A percentile compares a stretch with the other conserved stretches of the same genome.
These are phyloP conservation scores for Cephonodes hylas DNA, from an alignment of 2,888 invertebrate species.

Conservation along the genomic window DNA sequence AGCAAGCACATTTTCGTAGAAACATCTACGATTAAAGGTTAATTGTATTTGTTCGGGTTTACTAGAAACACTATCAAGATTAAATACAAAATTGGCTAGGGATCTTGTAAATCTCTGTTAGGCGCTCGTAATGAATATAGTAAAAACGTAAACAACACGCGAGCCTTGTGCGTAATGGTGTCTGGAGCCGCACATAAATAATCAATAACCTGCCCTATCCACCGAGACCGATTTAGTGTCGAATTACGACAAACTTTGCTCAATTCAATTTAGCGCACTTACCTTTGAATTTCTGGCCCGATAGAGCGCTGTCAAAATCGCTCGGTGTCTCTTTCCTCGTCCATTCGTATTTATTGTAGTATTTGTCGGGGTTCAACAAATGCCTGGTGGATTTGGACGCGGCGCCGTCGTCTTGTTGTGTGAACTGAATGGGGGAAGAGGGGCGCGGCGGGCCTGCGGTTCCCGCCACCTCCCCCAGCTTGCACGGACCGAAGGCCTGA, in stretches of 20 bases:
- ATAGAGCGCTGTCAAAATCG: slow-evolving; percentile 64
- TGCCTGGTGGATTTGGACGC: slow-evolving; percentile 91
- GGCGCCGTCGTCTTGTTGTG: slow-evolving; percentile 88
- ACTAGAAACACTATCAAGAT: slow-evolving; percentile 26
- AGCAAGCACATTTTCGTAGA: not conserved
- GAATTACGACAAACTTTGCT: not conserved
- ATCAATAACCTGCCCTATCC: not conserved
- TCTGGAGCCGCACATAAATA: not conserved
- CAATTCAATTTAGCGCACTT: slow-evolving; percentile 23
- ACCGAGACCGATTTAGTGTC: not conserved
- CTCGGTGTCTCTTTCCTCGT: slow-evolving; percentile 77
- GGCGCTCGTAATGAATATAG: slow-evolving; percentile 19
- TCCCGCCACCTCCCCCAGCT: slow-evolving; percentile 85
- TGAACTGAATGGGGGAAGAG: slow-evolving; percentile 89
- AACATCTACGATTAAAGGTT: not conserved
- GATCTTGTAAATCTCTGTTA: slow-evolving; percentile 25
- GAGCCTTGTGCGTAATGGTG: not conserved
- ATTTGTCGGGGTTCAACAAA: slow-evolving; percentile 86
- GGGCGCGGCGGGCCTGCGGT: slow-evolving; percentile 88
- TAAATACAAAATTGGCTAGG: slow-evolving; percentile 25
- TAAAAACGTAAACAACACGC: slow-evolving; percentile 22
- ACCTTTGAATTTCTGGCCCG: slow-evolving; percentile 75
- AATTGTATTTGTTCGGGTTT: slow-evolving; percentile 15
- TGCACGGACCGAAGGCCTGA: slow-evolving; percentile 88
- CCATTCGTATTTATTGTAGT: slow-evolving; percentile 83